These are phyloP conservation scores for Rhinogobio ventralis DNA, from an alignment of 2,797 vertebrate species.

Conservation along the genomic window DNA sequence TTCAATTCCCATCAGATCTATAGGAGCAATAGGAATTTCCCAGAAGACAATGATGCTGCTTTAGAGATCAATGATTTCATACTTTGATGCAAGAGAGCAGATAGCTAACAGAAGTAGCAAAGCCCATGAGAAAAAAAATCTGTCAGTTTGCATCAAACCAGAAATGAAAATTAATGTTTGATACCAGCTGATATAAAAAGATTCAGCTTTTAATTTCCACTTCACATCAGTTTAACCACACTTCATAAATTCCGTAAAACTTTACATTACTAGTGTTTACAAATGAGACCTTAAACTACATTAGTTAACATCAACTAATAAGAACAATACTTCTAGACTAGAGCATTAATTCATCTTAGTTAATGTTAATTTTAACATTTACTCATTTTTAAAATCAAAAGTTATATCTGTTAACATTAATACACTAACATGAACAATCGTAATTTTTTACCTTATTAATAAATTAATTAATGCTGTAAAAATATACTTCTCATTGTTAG, in stretches of 20 bases:
- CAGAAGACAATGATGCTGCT: not conserved
- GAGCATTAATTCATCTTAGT: not conserved
- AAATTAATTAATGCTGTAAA: not conserved
- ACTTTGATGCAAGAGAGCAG: not conserved
- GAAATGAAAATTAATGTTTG: constrained; percentile 16
- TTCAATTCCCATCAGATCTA: not conserved
- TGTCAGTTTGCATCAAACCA: constrained; percentile 26
- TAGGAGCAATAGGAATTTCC: constrained; percentile 15
- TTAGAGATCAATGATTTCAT: constrained; percentile 13
- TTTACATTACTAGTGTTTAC: too few relatives aligned
- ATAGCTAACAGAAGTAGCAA: not conserved
- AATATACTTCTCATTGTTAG: not conserved
- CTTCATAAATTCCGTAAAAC: not conserved
- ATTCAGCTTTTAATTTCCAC: not conserved
- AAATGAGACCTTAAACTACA: too few relatives aligned
- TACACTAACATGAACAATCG: not conserved
- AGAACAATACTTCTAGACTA: not conserved
- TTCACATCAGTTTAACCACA: not conserved
- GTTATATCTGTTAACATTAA: not conserved
- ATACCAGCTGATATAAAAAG: constrained; percentile 9
- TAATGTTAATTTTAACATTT: not conserved
- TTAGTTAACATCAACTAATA: not conserved
- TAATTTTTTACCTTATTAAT: constrained; percentile 1
- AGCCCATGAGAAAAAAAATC: constrained; percentile 1
- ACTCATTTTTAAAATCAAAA: not conserved